Evolutionary conservation across 2,888 invertebrate species (phyloP), one percentile per base, ranked within the genome.

Genomic region (Lithophane leautieri): DNA sequence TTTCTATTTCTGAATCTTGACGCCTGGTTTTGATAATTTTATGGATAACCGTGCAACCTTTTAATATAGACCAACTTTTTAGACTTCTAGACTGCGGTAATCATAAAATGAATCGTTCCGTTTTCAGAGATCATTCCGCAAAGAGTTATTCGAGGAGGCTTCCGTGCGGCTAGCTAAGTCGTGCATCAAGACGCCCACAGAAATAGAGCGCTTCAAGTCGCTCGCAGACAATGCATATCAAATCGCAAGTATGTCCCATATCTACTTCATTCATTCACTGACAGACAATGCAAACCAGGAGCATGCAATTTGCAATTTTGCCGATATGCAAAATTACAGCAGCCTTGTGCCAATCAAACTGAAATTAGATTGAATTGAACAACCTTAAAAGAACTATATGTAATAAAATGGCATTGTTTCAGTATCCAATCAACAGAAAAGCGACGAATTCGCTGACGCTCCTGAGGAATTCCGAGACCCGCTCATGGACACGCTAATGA

Each of bases 381-480:
- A 25, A 58, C 8, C 25, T 25, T 58, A 56, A 25, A 54, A 54
- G 7, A 54, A 54, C n/a, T 8, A 2, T 28, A 65, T 12, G 4
- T 70, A 61, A 67, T 9, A 54, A 54, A 54, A 54, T 54, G 2
- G 0, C 12, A 60, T 73, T 71, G 52, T 82, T 81, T 78, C 95
- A 95, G 97, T 98, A 85, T 97, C 97, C 70, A 99, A 99, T 94
- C 98, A 98, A 93, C 98, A 98, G 89, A 97, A 98, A 83, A 99
- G 99, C 90, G 98, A 99, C 88, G 99, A 99, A 95, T 98, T 98
- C 92, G 99, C 98, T 40, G 99, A 99, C 94, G 99, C 99, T 56
- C 99, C 99, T 0, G 99, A 99, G 89, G 99, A 99, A 94, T 99
- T 99, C 94, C 98, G 98, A 94, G 99, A 99, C 97, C 99, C 99